Evolutionary conservation across 2,888 invertebrate species (phyloP).

Genomic region (Drosophila mercatorum): DNA sequence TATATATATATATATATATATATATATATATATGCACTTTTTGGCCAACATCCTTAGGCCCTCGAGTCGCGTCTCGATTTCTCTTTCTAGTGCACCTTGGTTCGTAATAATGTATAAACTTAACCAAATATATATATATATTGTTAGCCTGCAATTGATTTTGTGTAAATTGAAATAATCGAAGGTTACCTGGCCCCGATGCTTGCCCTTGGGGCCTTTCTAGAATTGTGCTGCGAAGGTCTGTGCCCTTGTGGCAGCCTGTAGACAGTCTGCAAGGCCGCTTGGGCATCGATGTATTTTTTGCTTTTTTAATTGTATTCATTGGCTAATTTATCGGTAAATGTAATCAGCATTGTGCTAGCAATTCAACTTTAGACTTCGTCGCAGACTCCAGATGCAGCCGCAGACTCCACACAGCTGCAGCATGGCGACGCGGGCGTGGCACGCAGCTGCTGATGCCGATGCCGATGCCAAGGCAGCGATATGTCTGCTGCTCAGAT

Average conservation of each 20-base stretch:
- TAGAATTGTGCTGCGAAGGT: conserved; percentile 65
- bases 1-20: background rate
- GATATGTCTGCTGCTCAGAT: conserved; percentile 50
- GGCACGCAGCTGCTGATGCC: conserved; percentile 51
- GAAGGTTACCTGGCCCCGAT: conserved; percentile 27
- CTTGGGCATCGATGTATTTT: conserved; percentile 19
- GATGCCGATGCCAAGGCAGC: conserved; percentile 56
- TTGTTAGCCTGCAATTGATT: conserved; percentile 74
- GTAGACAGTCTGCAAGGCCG: conserved; percentile 1
- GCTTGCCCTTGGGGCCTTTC: conserved; percentile 61
- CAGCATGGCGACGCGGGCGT: conserved; percentile 57
- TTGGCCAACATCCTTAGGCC: conserved; percentile 39
- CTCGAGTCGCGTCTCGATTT: conserved; percentile 21
- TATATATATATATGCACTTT: conserved; percentile 9
- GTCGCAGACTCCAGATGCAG: conserved; percentile 17
- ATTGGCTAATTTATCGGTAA: conserved; percentile 77
- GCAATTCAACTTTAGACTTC: conserved; percentile 60
- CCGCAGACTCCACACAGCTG: conserved; percentile 53
- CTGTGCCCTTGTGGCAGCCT: conserved; percentile 60
- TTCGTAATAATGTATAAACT: conserved; percentile 46
- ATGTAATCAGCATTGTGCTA: conserved; percentile 77
- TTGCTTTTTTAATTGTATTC: conserved; percentile 71
- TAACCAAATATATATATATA: conserved; percentile 33
- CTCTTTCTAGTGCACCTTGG: conserved; percentile 37
- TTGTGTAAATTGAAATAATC: conserved; percentile 61